Evolutionary conservation across 2,888 invertebrate genomes (phyloP).

Genomic region (Thymelicus lineola): DNA sequence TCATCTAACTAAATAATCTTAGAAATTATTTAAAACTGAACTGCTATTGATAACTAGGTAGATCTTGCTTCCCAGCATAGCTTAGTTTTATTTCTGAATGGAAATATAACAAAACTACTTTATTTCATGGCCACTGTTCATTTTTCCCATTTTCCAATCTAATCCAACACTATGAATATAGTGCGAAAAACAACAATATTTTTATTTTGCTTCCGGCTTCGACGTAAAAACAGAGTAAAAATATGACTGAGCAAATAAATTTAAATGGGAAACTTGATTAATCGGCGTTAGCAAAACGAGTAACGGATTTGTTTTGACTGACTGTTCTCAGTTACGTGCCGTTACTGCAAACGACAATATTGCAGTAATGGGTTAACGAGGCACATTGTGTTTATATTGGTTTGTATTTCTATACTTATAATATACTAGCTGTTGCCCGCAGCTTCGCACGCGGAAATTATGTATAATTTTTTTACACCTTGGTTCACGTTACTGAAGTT

Average conservation of each 20-base stretch:
- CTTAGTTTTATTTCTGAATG: too few species aligned
- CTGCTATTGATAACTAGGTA: too few species aligned
- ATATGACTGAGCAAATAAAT: conserved; percentile 6
- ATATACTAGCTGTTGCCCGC: too few species aligned
- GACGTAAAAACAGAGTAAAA: conserved; percentile 2
- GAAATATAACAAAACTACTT: too few species aligned
- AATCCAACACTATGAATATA: not conserved
- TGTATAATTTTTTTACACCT: too few species aligned
- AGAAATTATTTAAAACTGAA: too few species aligned
- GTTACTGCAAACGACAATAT: not conserved
- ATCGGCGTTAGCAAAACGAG: conserved; percentile 2
- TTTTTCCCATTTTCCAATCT: not conserved
- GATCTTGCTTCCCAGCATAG: too few species aligned
- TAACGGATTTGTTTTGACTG: conserved; percentile 1
- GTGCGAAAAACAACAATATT: not conserved
- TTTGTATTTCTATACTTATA: not conserved
- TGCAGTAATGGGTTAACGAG: not conserved
- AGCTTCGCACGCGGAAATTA: too few species aligned
- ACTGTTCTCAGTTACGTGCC: not conserved
- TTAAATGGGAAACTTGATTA: conserved; percentile 2
- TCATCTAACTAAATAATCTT: too few species aligned
- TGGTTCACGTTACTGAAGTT: too few species aligned
- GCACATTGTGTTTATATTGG: not conserved
- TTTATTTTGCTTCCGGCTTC: not conserved
- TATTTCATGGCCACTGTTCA: too few species aligned